A percentile compares a stretch with the other conserved stretches of the same genome.
Conservation (phyloP, 2,797 vertebrate genomes). For the Mallotus villosus region DNA sequence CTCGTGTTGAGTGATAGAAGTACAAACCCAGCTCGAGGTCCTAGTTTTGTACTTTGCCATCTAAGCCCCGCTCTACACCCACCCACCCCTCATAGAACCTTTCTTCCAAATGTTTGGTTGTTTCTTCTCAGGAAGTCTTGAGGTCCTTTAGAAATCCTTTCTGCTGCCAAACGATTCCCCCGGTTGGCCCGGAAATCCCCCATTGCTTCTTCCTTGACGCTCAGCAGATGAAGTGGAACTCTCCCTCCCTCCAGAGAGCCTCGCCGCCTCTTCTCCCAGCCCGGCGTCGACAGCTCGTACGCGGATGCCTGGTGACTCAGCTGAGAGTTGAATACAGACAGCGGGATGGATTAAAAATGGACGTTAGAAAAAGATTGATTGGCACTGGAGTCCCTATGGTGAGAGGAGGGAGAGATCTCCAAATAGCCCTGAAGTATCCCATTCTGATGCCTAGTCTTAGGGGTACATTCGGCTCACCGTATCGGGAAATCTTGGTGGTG, state of each 20-base stretch:
- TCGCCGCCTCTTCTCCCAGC: too few relatives aligned
- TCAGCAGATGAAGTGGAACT: slow-evolving; percentile 43
- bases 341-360: background rate
- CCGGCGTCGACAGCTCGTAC: too few relatives aligned
- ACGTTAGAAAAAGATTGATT: slow-evolving; percentile 1
- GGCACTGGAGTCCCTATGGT: background rate
- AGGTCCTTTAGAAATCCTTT: slow-evolving; percentile 26
- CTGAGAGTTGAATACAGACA: background rate
- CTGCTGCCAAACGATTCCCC: slow-evolving; percentile 28
- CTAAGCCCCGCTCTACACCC: too few relatives aligned
- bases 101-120: slow-evolving; percentile 21
- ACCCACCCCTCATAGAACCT: slow-evolving; percentile 29
- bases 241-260: slow-evolving; percentile 33
- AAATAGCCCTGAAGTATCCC: too few relatives aligned
- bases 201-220: slow-evolving; percentile 41
- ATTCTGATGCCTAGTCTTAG: too few relatives aligned
- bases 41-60: background rate
- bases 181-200: slow-evolving; percentile 23
- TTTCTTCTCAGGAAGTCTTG: slow-evolving; percentile 35
- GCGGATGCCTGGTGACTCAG: background rate
- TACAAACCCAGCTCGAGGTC: background rate
- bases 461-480: too few relatives aligned
- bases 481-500: too few relatives aligned
- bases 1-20: slow-evolving; percentile 21
- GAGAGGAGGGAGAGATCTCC: too few relatives aligned